Base-by-base conservation (phyloP, 2,888 invertebrate species). In the Drosophila tanythrix region DNA sequence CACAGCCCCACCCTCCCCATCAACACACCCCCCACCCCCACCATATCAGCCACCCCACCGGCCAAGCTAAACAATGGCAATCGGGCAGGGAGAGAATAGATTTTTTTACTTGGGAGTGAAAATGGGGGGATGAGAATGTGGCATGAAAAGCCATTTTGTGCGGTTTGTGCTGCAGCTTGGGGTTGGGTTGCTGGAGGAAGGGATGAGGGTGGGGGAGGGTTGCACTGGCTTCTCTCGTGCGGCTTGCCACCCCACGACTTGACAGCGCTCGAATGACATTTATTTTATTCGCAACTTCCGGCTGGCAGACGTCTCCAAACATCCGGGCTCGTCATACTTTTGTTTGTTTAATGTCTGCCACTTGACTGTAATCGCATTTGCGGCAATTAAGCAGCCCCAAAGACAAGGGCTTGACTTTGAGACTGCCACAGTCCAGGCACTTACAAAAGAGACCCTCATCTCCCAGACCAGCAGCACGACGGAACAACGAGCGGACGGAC, bases 291-390 rank as follows among this genome's bases (percentile, higher is more conserved):
- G 74, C 80, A 80, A 88, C 86, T 88, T 85, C 85, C 85, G 85
- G 83, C 89, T 74, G 75, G 82, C 88, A 81, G 80, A 83, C 85
- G 86, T 86, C 85, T 83, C 68, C 64, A 74, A 88, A 85, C 88
- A 85, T 85, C 85, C 88, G 88, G 78, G 63, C 73, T 74, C 88
- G 74, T 89, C 85, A 89, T 84, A 86, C 85, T 87, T 88, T 88
- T 88, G 85, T 89, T 83, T 81, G 78, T 77, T 79, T 89, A 90
- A 91, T 90, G 88, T 81, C 89, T 88, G 89, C 83, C 89, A 90
- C 91, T 92, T 92, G 92, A 89, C 89, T 90, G 82, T 92, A 92
- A 92, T 92, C 89, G 88, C 87, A 92, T 92, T 92, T 90, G 83
- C 88, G 92, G 87, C 92, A 92, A 92, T 92, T 92, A 92, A 91